These are phyloP conservation scores for Atta cephalotes DNA, from an alignment of 1,140 invertebrate genomes.

Conservation along the genomic window DNA sequence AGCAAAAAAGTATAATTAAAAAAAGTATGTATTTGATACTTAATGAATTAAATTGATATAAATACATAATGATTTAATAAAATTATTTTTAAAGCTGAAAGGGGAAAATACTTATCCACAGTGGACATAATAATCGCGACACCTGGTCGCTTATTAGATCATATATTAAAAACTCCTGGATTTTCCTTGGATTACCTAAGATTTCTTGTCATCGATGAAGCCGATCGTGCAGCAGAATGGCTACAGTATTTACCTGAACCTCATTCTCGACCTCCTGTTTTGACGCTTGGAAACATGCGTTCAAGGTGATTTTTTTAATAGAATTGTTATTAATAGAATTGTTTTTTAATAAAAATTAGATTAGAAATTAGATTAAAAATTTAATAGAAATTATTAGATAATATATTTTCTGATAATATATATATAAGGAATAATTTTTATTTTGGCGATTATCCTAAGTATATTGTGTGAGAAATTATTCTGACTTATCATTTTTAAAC, in stretches of 20 bases:
- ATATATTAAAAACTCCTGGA: conserved; percentile 95
- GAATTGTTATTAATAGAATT: not conserved
- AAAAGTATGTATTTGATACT: conserved; percentile 86
- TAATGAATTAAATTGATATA: conserved; percentile 12
- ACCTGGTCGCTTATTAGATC: conserved; percentile 96
- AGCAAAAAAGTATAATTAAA: conserved; percentile 91
- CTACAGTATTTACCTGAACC: conserved; percentile 90
- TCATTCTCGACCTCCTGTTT: conserved; percentile 79
- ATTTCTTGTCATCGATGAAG: conserved; percentile 98
- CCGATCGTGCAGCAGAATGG: conserved; percentile 96
- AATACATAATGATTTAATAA: conserved; percentile 16
- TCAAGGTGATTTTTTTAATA: conserved; percentile 63
- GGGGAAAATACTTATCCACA: conserved; percentile 86
- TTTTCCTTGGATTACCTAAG: conserved; percentile 93
- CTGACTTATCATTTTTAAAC: conserved; percentile 43
- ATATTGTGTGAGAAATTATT: not conserved
- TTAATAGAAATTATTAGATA: conserved; percentile 16
- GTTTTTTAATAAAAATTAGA: too few species aligned
- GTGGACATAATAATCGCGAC: conserved; percentile 97
- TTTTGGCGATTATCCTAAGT: not conserved
- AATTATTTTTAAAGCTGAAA: conserved; percentile 82
- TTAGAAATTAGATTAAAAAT: not conserved
- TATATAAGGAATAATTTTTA: conserved; percentile 34
- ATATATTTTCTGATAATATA: conserved; percentile 22
- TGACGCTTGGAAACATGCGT: conserved; percentile 76